phyloP scores from a whole-genome alignment of 2,797 vertebrate genomes.

The Euphonia xanthogaster region DNA sequence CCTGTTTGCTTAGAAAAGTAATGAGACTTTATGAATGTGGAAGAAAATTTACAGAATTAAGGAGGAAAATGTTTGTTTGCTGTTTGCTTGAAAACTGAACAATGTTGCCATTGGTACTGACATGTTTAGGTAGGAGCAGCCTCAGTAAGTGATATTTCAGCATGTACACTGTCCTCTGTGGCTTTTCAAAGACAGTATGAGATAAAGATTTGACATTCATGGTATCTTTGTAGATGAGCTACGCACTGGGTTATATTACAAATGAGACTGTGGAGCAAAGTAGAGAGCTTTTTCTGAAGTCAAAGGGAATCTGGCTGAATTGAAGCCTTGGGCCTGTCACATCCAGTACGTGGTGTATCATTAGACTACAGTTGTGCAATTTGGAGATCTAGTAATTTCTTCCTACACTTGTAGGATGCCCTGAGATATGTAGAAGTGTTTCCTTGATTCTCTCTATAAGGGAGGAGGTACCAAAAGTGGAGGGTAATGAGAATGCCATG shows the following conservation, averaged over 20 bases:
- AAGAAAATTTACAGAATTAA: neutral
- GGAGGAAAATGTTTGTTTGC: neutral
- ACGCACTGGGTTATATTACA: neutral
- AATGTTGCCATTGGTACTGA: neutral
- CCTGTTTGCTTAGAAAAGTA: neutral
- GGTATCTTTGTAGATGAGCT: neutral
- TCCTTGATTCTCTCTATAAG: neutral
- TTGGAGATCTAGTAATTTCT: neutral
- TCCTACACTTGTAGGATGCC: neutral
- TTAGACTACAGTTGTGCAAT: neutral
- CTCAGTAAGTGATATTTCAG: neutral
- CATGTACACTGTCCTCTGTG: neutral
- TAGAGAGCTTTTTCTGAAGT: neutral
- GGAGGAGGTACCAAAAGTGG: neutral
- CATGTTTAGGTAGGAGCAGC: neutral
- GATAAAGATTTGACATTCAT: neutral
- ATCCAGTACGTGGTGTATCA: fast-evolving
- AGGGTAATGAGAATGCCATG: neutral
- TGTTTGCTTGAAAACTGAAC: neutral
- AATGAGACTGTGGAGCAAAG: neutral
- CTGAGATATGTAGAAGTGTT: neutral
- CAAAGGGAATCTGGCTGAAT: neutral
- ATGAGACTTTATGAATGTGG: neutral
- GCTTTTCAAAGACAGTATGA: neutral
- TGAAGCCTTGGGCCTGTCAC: neutral